Percentiles rank a stretch among this genome's conserved stretches.
Evolutionary conservation across 2,113 vertebrate species (phyloP).

Genomic region (Manacus vitellinus): DNA sequence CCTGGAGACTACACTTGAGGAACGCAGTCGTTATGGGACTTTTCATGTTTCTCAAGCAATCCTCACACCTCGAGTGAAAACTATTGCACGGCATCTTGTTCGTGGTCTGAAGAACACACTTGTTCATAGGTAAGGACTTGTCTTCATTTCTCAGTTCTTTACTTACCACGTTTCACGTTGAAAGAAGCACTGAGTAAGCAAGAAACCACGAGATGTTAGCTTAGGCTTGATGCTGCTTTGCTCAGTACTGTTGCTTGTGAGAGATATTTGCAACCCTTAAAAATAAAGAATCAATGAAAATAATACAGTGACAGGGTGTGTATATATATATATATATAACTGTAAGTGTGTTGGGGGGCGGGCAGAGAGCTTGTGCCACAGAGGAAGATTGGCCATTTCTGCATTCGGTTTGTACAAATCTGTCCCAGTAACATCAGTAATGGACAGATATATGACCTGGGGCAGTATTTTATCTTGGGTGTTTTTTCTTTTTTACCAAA

Average conservation of each 20-base stretch:
- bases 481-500: background rate
- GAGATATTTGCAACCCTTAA: background rate
- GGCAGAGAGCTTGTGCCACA: background rate
- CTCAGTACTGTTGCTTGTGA: background rate
- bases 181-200: background rate
- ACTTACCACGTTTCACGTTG: fast-evolving
- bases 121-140: slow-evolving; percentile 84
- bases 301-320: background rate
- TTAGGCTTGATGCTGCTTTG: background rate
- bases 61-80: slow-evolving; percentile 89
- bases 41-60: slow-evolving; percentile 98
- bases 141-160: background rate
- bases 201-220: background rate
- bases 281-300: background rate
- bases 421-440: background rate
- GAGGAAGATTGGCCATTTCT: background rate
- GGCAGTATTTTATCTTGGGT: background rate
- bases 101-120: slow-evolving; percentile 90
- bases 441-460: background rate
- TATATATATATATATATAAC: background rate
- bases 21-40: slow-evolving; percentile 81
- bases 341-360: background rate
- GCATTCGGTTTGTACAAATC: background rate
- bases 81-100: slow-evolving; percentile 85
- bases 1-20: slow-evolving; percentile 89